Evolutionary conservation across 1,140 invertebrate genomes (phyloP), one percentile per base, ranked within the genome.

Genomic region (Xylocopa sonorina): DNA sequence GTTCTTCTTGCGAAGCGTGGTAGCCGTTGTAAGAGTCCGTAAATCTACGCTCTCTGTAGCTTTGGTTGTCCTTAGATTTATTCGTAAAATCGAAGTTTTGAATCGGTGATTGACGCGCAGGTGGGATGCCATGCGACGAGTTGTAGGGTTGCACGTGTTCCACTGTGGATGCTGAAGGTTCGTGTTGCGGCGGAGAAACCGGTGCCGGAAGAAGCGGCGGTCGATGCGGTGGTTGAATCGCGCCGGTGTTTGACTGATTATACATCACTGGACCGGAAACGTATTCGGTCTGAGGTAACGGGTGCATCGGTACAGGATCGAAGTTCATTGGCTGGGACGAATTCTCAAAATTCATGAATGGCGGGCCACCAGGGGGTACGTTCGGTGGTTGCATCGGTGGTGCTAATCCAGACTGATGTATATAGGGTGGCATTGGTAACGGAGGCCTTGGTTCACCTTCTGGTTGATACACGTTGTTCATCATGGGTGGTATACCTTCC

Each of bases 271-370:
- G 89, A 1, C 72, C 85, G 10, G 91, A 64, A 1, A 88, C 50
- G 50, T 89, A 92, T 29, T 90, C 88, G 0, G 88, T 21, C 46
- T 85, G 80, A 51, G 82, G 72, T 32, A 86, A n/a, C 2, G 75
- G 38, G 34, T 86, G 79, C 32, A 87, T 18, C 3, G 83, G 66
- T 27, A 78, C 78, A 16, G 79, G 72, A 10, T 92, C 89, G 55
- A 90, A 91, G 62, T 88, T 90, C 48, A 91, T 87, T 0, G 87
- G n/a, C 2, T 74, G 72, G 32, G 75, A n/a, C 24, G 78, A 60
- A 21, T 58, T 46, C 18, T 92, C 91, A 46, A 90, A 93, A 41
- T 81, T 84, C 3, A 91, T 88, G n/a, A 88, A 91, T 9, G 88
- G 55, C 4, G 86, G 51, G 16, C 68, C 68, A 32, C 71, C 50